Evolutionary conservation across 37 sponge, comb jelly and placozoan genomes (phyloP).

Genomic region (Cladorhizidae sp.): DNA sequence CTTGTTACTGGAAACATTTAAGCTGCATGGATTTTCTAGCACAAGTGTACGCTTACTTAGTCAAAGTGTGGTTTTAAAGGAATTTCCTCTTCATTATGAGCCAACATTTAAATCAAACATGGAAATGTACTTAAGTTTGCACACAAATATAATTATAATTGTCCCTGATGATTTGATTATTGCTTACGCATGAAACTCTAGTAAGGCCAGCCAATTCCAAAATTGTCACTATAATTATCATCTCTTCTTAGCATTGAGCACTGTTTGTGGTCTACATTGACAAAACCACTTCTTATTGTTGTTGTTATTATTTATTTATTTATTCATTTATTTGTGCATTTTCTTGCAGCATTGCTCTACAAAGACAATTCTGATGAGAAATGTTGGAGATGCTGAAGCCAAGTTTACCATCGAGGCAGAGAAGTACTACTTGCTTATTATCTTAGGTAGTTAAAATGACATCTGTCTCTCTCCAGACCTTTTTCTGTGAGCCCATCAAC

Average conservation of each 20-base stretch:
- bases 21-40: no score
- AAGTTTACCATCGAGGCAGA: conserved; percentile 69
- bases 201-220: no score
- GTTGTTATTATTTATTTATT: neutral
- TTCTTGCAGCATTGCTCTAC: conserved; percentile 65
- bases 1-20: no score
- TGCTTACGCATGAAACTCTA: no score
- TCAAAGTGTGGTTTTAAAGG: no score
- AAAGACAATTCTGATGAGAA: conserved; percentile 94
- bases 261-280: no score
- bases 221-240: no score
- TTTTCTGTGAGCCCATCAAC: conserved; percentile 80
- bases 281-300: neutral
- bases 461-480: conserved; percentile 47
- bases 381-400: conserved; percentile 83
- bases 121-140: neutral
- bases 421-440: conserved; percentile 19
- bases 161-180: neutral
- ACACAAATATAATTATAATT: neutral
- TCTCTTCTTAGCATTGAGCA: no score
- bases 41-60: no score
- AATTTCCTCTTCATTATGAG: no score
- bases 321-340: no score
- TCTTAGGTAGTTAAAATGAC: neutral
- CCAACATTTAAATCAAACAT: no score